phyloP scores from a whole-genome alignment of 1,140 invertebrate genomes.

The Ostrea denselamellosa region DNA sequence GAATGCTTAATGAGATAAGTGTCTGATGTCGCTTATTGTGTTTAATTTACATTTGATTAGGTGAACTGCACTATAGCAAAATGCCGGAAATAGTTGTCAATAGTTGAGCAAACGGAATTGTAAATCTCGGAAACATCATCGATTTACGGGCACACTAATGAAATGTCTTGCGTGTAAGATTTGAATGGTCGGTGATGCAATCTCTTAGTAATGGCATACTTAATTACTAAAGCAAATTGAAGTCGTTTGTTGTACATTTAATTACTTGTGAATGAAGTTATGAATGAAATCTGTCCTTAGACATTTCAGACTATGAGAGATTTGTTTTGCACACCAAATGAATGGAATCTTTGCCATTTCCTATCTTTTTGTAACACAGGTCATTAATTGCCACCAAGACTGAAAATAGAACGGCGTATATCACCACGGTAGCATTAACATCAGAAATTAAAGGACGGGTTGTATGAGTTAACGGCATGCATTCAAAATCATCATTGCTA shows the following conservation, averaged over 20 bases:
- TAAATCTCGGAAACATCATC: not conserved
- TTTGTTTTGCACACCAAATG: not conserved
- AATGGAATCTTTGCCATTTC: not conserved
- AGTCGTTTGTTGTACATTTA: not conserved
- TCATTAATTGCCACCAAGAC: too few species aligned
- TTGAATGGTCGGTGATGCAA: not conserved
- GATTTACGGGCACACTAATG: not conserved
- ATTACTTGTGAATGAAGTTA: not conserved
- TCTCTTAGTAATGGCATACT: not conserved
- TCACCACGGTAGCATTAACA: too few species aligned
- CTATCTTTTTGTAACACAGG: too few species aligned
- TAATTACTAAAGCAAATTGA: not conserved
- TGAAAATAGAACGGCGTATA: too few species aligned
- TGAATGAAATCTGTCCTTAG: constrained; percentile 26
- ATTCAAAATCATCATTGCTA: too few species aligned
- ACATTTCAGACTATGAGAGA: not conserved
- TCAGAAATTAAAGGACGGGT: too few species aligned
- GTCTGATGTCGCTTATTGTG: not conserved
- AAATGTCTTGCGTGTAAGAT: constrained; percentile 2
- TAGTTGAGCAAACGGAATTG: not conserved
- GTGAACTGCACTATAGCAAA: not conserved
- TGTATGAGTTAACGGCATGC: too few species aligned
- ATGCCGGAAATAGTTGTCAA: not conserved
- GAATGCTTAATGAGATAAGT: too few species aligned
- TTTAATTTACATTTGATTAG: not conserved